Evolutionary conservation across 2,113 vertebrate species (phyloP), one percentile per base, ranked within the genome.

Genomic region (Lutjanus erythropterus): DNA sequence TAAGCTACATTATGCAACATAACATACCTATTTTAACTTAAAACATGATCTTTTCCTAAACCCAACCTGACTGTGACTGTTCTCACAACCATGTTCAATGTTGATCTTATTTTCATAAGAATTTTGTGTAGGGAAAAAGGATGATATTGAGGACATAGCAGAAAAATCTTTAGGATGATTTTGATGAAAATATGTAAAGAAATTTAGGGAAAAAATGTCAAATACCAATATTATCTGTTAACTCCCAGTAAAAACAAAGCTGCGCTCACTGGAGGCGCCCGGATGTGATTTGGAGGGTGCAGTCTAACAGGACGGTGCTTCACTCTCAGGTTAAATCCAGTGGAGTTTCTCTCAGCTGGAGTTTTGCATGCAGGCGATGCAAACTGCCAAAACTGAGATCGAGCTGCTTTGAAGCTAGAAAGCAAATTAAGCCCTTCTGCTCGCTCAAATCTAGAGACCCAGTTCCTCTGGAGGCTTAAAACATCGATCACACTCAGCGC

Each of bases 371-470:
- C 6, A n/a, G 47, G 35, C 29, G 9, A 33, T 62, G 25, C 25
- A 50, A 42, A 68, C 39, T 46, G 25, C 42, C 53, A 72, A 37
- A 59, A 49, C 25, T 59, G 9, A 60, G 78, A 55, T 62, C 2
- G 9, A 73, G 61, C 35, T 64, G 49, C 69, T 78, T 74, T 70
- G 58, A 65, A 74, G 74, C 52, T 27, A 29, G 59, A 79, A 71
- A 79, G 33, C 37, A 66, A 78, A 86, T 66, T 9, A 78, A 78
- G 29, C 49, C 27, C 21, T 41, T 71, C 23, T 74, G 75, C 29
- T 84, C 21, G 5, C 25, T n/a, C 21, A 71, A 65, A 79, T 31
- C 39, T 31, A n/a, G 39, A 70, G 71, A 59, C 3, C 23, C 19
- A 19, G 49, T 58, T 77, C 50, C 72, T 80, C 62, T 25, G 33